A percentile compares a stretch with the other conserved stretches of the same genome.
Evolutionary conservation across 2,113 vertebrate genomes (phyloP).

Genomic region (Rhombomys opimus): DNA sequence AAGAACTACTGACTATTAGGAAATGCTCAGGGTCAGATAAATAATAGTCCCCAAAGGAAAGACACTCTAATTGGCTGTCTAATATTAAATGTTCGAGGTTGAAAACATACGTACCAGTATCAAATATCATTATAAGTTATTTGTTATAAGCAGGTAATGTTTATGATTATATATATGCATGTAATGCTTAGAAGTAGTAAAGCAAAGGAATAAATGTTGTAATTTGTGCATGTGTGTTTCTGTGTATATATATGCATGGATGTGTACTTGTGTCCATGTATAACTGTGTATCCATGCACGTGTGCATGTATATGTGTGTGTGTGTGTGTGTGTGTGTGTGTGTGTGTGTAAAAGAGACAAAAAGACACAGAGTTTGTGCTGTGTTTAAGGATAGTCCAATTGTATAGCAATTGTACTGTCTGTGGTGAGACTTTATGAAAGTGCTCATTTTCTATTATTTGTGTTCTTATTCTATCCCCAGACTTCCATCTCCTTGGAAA

Average conservation of each 20-base stretch:
- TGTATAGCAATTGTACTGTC: neutral
- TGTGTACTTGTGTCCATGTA: neutral
- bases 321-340: fast-evolving
- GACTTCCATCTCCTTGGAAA: neutral
- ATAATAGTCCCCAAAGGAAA: neutral
- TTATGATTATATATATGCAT: neutral
- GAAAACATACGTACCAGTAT: neutral
- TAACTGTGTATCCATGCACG: too few species aligned
- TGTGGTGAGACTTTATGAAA: neutral
- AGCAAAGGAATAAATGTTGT: neutral
- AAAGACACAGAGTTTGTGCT: neutral
- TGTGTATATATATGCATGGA: neutral
- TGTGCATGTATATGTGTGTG: neutral
- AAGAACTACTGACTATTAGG: neutral
- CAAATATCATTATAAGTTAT: too few species aligned
- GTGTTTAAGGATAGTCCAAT: neutral
- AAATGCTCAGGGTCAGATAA: neutral
- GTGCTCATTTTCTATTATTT: too few species aligned
- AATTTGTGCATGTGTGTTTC: neutral
- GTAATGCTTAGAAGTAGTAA: neutral
- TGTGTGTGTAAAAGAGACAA: neutral
- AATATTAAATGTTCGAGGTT: neutral
- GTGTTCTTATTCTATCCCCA: neutral
- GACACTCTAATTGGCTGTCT: neutral
- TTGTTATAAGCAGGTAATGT: too few species aligned